Percentiles rank a stretch among this genome's conserved stretches.
Evolutionary conservation across 2,888 invertebrate species (phyloP).

Genomic region (Eupeodes latifasciatus): DNA sequence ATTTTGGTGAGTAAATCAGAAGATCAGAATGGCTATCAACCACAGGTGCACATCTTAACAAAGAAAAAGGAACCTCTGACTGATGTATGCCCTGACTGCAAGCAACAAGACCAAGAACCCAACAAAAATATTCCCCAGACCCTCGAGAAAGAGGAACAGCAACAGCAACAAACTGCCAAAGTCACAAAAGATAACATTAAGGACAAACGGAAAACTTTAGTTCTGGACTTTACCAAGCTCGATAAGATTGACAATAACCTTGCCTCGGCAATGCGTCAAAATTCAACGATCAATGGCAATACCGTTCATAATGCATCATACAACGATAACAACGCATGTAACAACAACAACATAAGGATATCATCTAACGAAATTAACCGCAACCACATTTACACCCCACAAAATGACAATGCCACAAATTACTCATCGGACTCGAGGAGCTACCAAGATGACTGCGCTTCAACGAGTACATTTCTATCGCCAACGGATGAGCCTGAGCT

Average conservation of each 20-base stretch:
- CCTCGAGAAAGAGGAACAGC: constrained; percentile 82
- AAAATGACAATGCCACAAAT: constrained; percentile 83
- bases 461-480: constrained; percentile 85
- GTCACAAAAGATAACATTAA: constrained; percentile 78
- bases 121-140: constrained; percentile 77
- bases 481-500: constrained; percentile 86
- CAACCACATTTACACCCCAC: constrained; percentile 82
- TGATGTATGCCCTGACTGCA: constrained; percentile 76
- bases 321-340: constrained; percentile 77
- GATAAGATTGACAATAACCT: constrained; percentile 77
- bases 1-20: constrained; percentile 79
- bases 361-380: constrained; percentile 83
- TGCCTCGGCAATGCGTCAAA: constrained; percentile 70
- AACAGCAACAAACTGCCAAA: constrained; percentile 80
- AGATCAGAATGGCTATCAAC: constrained; percentile 47
- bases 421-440: constrained; percentile 84
- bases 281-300: constrained; percentile 57
- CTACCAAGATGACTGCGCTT: constrained; percentile 84
- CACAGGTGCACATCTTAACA: constrained; percentile 59
- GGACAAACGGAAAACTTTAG: constrained; percentile 85
- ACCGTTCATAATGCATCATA: constrained; percentile 76
- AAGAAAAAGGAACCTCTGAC: constrained; percentile 54
- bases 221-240: constrained; percentile 87
- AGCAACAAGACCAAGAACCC: constrained; percentile 66
- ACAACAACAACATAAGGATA: constrained; percentile 79